Conservation (phyloP, 2,888 invertebrate species). For the Amorpha juglandis region DNA sequence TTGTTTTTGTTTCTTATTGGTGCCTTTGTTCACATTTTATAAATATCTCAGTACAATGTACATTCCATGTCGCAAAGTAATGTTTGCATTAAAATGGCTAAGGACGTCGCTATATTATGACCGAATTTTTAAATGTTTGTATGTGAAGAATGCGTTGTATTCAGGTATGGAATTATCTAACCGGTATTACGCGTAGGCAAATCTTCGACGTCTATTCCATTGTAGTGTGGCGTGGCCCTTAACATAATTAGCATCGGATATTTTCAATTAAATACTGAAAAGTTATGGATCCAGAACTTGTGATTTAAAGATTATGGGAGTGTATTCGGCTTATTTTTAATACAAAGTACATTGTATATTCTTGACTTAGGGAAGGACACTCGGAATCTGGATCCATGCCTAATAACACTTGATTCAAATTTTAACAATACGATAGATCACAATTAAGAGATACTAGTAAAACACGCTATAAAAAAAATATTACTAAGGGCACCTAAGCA, state of each 20-base stretch:
- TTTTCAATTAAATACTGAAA: too few relatives aligned
- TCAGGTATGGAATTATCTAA: too few relatives aligned
- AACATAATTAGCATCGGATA: too few relatives aligned
- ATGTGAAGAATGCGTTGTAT: too few relatives aligned
- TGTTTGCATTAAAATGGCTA: neutral
- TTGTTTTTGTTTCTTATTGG: neutral
- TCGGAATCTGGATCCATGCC: neutral
- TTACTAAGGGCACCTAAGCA: constrained; percentile 1
- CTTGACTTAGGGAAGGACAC: neutral
- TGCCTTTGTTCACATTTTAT: constrained; percentile 22
- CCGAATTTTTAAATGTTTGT: neutral
- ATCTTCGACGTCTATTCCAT: neutral
- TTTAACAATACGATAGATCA: neutral
- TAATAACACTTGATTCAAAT: neutral
- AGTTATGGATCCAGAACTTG: too few relatives aligned
- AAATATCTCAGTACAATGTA: neutral
- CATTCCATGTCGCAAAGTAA: constrained; percentile 11
- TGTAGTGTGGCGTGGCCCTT: neutral
- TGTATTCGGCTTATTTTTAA: too few relatives aligned
- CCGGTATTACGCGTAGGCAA: too few relatives aligned
- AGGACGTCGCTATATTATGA: neutral
- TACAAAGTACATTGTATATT: neutral
- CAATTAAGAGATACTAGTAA: neutral
- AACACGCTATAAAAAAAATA: neutral
- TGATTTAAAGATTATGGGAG: too few relatives aligned